Evolutionary conservation across 1,140 invertebrate species (phyloP), one percentile per base, ranked within the genome.

Genomic region (Eurosta solidaginis): DNA sequence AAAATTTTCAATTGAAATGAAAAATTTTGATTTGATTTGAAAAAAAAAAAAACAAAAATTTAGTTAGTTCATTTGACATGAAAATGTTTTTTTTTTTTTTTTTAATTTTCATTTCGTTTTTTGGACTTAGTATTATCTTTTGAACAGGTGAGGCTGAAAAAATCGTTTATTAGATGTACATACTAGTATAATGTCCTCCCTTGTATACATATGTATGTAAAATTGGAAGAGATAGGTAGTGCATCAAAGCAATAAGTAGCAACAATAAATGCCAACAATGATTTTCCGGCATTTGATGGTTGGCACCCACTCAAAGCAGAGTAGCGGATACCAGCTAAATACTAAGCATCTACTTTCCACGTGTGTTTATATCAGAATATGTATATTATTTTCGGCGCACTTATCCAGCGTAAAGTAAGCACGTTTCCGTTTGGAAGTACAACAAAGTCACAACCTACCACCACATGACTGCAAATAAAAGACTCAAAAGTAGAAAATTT

Each of bases 181-280:
- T n/a, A n/a, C n/a, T n/a, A n/a, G n/a, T n/a, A n/a, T n/a, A n/a
- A n/a, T n/a, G n/a, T n/a, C n/a, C n/a, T n/a, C n/a, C n/a, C n/a
- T n/a, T n/a, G 12, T n/a, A 6, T 59, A 22, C 2, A 1, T 36
- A 14, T 33, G 25, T 59, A 29, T 59, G 59, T 20, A 7, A 10
- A 25, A n/a, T 68, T 29, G 6, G 36, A 36, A 68, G 33, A n/a
- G n/a, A n/a, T 29, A 22, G 59, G 27, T 40, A 40, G n/a, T 68
- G 59, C 36, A 42, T 68, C 59, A 42, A 68, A 68, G 59, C 59
- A 68, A 20, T 20, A 33, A 68, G 59, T 42, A 33, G 59, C 59
- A 68, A 40, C 33, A 68, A 68, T 68, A 68, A n/a, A 36, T 68
- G 29, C 59, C 59, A 68, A 68, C 59, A 68, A 68, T 68, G 59